These are phyloP conservation scores for Nemurella pictetii DNA, from an alignment of 2,888 invertebrate genomes.

Conservation along the genomic window DNA sequence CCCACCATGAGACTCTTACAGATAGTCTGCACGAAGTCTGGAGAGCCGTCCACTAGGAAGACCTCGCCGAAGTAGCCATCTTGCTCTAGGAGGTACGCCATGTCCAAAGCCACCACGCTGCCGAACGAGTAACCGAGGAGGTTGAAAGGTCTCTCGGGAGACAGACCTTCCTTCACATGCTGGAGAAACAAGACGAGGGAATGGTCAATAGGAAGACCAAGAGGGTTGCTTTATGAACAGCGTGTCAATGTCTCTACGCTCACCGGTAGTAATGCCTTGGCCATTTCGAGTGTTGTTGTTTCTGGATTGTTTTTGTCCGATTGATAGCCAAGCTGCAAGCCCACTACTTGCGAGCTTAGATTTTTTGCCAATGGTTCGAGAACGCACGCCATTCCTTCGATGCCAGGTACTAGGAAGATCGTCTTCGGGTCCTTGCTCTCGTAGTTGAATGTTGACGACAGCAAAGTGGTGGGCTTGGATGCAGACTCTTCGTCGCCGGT, in stretches of 20 bases:
- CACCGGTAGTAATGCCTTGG: constrained; percentile 59
- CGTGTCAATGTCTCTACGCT: too few species aligned
- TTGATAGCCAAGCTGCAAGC: constrained; percentile 58
- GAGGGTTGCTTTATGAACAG: too few species aligned
- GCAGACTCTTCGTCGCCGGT: constrained; percentile 26
- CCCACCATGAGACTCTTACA: too few species aligned
- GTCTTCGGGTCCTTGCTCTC: too few species aligned
- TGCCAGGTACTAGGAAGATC: too few species aligned
- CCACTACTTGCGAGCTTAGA: constrained; percentile 58
- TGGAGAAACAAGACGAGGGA: too few species aligned
- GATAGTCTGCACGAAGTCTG: constrained; percentile 65
- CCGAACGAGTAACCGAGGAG: constrained; percentile 91
- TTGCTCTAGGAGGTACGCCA: constrained; percentile 71
- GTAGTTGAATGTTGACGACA: too few species aligned
- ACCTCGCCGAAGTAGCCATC: constrained; percentile 65
- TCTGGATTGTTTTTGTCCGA: constrained; percentile 46
- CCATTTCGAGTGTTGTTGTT: constrained; percentile 53
- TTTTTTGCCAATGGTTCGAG: constrained; percentile 58
- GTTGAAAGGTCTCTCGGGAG: too few species aligned
- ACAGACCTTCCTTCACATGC: too few species aligned
- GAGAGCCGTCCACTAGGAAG: constrained; percentile 81
- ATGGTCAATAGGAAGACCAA: too few species aligned
- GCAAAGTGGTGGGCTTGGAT: not conserved
- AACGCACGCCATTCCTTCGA: constrained; percentile 56
- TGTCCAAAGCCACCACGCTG: constrained; percentile 72